Conservation (phyloP, 64 coral and sea anemone genomes). For the Stichodactyla mertensii region DNA sequence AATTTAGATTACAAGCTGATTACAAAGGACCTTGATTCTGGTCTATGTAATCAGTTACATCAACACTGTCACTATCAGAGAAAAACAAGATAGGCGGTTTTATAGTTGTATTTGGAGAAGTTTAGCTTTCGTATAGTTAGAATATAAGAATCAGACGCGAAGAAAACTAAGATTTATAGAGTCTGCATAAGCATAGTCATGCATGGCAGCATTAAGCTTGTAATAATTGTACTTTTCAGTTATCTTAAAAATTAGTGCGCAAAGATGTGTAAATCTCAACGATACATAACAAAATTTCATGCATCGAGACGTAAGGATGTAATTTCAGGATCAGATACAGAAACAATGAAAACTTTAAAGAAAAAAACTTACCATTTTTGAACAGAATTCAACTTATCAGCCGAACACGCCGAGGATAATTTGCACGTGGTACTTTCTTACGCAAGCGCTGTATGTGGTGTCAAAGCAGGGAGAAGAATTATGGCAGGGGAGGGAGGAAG, state of each 20-base stretch:
- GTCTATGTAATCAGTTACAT: no score
- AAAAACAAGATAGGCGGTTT: neutral
- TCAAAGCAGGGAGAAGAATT: neutral
- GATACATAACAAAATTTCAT: neutral
- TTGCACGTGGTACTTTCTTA: constrained; percentile 20
- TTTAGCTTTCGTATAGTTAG: neutral
- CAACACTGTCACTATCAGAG: neutral
- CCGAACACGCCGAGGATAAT: constrained; percentile 1
- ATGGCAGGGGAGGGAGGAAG: neutral
- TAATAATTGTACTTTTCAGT: neutral
- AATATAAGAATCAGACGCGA: neutral
- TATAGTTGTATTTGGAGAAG: neutral
- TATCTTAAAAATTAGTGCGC: neutral
- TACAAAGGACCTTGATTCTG: no score
- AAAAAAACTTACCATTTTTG: constrained; percentile 14
- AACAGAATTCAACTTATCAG: neutral
- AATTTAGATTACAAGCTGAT: no score
- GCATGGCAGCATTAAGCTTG: neutral
- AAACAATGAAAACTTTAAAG: neutral
- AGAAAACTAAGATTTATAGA: neutral
- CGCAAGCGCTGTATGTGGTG: neutral
- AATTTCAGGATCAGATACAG: neutral
- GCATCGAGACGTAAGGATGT: neutral
- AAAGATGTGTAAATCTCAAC: neutral
- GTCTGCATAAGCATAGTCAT: neutral